Percentiles rank a stretch among this genome's conserved stretches.
Conservation (phyloP, 2,113 vertebrate genomes). For the Dromas ardeola region DNA sequence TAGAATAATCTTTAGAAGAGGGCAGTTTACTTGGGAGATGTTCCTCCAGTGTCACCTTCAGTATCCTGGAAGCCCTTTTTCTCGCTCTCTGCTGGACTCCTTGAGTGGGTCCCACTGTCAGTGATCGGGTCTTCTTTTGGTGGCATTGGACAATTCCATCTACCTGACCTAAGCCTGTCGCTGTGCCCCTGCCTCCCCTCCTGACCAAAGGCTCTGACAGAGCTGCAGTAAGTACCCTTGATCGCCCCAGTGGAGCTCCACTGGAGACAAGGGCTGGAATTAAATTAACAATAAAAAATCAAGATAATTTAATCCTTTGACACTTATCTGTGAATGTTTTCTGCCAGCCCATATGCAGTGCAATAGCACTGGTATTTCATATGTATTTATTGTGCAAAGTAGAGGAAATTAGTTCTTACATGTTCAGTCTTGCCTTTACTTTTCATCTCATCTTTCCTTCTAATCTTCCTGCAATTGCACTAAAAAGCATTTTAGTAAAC, state of each 20-base stretch:
- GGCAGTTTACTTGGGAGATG: background rate
- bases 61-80: background rate
- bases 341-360: rapidly evolving
- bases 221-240: background rate
- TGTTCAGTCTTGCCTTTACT: background rate
- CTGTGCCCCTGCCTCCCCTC: background rate
- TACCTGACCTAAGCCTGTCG: rapidly evolving
- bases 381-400: background rate
- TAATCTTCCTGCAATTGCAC: background rate
- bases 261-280: background rate
- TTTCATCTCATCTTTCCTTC: background rate
- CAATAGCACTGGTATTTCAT: background rate
- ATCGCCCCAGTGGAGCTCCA: background rate
- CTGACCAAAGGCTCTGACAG: background rate
- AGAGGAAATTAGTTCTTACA: background rate
- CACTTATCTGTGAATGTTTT: background rate
- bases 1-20: background rate
- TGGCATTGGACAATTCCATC: background rate
- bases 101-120: background rate
- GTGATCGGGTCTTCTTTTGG: background rate
- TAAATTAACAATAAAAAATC: background rate
- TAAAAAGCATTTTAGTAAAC: background rate
- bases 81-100: background rate
- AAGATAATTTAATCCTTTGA: background rate
- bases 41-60: background rate